Evolutionary conservation across 2,113 vertebrate species (phyloP).

Genomic region (Fukomys damarensis): DNA sequence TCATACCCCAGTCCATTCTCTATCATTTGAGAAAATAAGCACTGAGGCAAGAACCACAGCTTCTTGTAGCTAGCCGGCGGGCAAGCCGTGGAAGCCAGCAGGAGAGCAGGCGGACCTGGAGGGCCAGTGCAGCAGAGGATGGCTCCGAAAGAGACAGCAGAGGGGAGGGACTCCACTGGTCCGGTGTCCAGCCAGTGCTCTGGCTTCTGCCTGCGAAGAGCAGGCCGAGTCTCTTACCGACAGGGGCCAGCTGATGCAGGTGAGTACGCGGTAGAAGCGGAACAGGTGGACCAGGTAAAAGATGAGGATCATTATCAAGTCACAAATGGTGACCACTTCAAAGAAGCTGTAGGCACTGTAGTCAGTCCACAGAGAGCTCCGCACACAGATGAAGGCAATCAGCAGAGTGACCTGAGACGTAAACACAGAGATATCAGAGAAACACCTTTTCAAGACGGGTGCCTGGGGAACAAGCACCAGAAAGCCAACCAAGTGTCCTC

Average conservation of each 20-base stretch:
- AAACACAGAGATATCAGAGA: background rate
- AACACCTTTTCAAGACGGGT: rapidly evolving
- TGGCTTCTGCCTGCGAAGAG: rapidly evolving
- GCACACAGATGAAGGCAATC: constrained; percentile 92
- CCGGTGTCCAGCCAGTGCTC: rapidly evolving
- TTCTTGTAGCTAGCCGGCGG: background rate
- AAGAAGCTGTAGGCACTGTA: constrained; percentile 91
- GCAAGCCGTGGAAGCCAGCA: background rate
- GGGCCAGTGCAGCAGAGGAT: background rate
- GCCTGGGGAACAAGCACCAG: background rate
- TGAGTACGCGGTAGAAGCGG: constrained; percentile 90
- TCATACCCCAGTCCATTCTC: background rate
- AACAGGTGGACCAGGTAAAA: constrained; percentile 94
- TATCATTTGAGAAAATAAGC: background rate
- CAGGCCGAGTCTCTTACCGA: constrained; percentile 86
- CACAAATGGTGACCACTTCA: constrained; percentile 93
- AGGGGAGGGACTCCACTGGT: rapidly evolving
- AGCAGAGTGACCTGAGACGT: constrained; percentile 89
- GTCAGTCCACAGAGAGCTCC: constrained; percentile 82
- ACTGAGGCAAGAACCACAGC: background rate
- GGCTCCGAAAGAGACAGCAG: background rate
- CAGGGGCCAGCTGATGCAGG: constrained; percentile 95
- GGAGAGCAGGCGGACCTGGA: background rate
- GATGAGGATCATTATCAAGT: constrained; percentile 92
- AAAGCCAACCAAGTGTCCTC: background rate